These are phyloP conservation scores for Actinostola sp. DNA, from an alignment of 92 coral and sea anemone genomes.

Conservation along the genomic window DNA sequence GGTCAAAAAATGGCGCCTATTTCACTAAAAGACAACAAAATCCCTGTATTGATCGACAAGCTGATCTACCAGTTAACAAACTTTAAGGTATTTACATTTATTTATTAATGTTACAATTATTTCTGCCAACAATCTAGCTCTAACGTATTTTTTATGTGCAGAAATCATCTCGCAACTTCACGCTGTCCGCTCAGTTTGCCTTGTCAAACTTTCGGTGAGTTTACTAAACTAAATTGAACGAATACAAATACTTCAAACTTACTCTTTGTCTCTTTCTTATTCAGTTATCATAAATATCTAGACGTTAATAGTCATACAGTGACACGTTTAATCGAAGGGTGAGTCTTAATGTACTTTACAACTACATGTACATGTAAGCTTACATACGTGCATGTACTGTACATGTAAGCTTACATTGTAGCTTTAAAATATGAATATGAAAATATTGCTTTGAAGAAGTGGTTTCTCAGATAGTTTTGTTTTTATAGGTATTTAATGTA, in stretches of 20 bases:
- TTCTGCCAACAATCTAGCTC: neutral
- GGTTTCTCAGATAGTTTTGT: too few species aligned
- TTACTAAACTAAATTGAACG: neutral
- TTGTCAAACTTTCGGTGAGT: conserved; percentile 89
- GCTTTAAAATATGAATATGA: too few species aligned
- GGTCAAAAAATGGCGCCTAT: conserved; percentile 89
- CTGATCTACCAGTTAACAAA: conserved; percentile 59
- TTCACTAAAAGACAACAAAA: conserved; percentile 69
- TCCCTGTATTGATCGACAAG: conserved; percentile 55
- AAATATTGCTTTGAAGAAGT: too few species aligned
- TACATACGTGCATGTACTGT: too few species aligned
- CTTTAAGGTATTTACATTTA: conserved; percentile 51
- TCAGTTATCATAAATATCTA: conserved; percentile 76
- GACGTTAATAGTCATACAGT: conserved; percentile 78
- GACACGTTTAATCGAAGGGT: conserved; percentile 75
- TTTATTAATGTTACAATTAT: neutral
- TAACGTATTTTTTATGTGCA: conserved; percentile 11
- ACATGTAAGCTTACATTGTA: too few species aligned
- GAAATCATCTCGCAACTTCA: conserved; percentile 81
- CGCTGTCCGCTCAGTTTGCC: conserved; percentile 76
- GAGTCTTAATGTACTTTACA: conserved; percentile 8
- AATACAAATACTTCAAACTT: too few species aligned
- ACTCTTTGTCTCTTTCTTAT: neutral
- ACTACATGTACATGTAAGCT: too few species aligned
- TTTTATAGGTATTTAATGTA: too few species aligned